Evolutionary conservation across 2,797 vertebrate genomes (phyloP), one percentile per base, ranked within the genome.

Genomic region (Myripristis murdjan): DNA sequence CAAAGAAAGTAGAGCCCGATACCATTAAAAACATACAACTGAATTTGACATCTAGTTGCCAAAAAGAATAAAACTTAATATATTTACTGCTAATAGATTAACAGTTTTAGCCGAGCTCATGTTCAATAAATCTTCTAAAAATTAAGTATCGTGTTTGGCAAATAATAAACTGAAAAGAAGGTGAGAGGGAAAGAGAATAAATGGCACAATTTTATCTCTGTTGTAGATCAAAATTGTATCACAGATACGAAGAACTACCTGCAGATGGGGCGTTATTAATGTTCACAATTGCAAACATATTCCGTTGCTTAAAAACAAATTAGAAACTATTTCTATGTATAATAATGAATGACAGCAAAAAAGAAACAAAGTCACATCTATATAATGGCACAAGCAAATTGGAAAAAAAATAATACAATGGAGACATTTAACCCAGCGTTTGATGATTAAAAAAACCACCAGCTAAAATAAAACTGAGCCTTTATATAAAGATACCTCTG

Each of bases 381-480:
- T 70, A 93, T 90, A 88, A 93, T 91, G 92, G 92, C 90, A 92
- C 87, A 76, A 90, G 82, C 75, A 84, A 84, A 82, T 86, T 57
- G 49, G 48, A 48, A 65, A 79, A 64, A 69, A 70, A 70, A 47
- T 47, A 88, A 89, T 77, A 87, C 39, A 14, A 85, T 70, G 81
- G 82, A 89, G 89, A 92, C 84, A 83, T 87, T 87, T 89, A n/a
- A 84, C 87, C 85, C 93, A 89, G 79, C 81, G 31, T 81, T 86
- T 88, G 82, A 88, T 81, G 53, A 64, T 83, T 47, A n/a, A 39
- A 81, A 80, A 77, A 70, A 68, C 82, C 70, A 81, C 90, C 84
- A 77, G 82, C 68, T 84, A 93, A 92, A 91, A 81, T 91, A 86
- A 93, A 93, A 94, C 88, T 86, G 89, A 93, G 91, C 92, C 94